Conservation (phyloP, 2,113 vertebrate species). For the Gasterosteus nipponicus region DNA sequence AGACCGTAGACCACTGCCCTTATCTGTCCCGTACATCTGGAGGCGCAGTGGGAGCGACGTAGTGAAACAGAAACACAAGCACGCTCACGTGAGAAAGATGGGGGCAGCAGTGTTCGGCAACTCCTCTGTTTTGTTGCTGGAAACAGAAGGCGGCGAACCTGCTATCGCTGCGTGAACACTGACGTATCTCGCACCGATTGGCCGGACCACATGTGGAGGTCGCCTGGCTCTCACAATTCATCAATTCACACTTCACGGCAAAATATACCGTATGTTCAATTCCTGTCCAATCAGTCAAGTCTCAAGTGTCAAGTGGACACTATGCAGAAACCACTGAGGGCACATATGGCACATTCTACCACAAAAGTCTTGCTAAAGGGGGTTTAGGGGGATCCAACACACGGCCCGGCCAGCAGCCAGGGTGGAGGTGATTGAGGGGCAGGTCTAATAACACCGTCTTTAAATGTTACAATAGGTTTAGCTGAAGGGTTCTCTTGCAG, state of each 20-base stretch:
- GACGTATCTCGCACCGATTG: not conserved
- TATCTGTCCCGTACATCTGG: slow-evolving; percentile 44
- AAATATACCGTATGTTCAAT: not conserved
- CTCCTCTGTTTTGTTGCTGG: slow-evolving; percentile 40
- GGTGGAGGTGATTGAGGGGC: slow-evolving; percentile 36
- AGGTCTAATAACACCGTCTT: slow-evolving; percentile 40
- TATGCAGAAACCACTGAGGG: not conserved
- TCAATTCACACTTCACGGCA: not conserved
- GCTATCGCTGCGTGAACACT: slow-evolving; percentile 50
- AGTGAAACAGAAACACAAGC: slow-evolving; percentile 6
- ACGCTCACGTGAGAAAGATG: slow-evolving; percentile 22
- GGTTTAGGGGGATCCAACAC: slow-evolving; percentile 27
- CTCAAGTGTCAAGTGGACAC: not conserved
- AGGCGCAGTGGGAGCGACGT: slow-evolving; percentile 7
- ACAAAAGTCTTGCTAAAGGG: not conserved
- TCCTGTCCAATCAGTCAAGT: not conserved
- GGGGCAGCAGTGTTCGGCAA: slow-evolving; percentile 19
- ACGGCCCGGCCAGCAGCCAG: slow-evolving; percentile 33
- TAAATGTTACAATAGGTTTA: slow-evolving; percentile 33
- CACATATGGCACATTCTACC: not conserved
- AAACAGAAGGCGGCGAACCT: slow-evolving; percentile 47
- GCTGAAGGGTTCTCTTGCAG: not conserved
- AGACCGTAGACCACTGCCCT: not conserved
- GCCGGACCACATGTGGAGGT: not conserved
- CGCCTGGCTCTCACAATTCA: not conserved